Conservation (phyloP, 2,113 vertebrate genomes). For the Dasyprocta punctata region DNA sequence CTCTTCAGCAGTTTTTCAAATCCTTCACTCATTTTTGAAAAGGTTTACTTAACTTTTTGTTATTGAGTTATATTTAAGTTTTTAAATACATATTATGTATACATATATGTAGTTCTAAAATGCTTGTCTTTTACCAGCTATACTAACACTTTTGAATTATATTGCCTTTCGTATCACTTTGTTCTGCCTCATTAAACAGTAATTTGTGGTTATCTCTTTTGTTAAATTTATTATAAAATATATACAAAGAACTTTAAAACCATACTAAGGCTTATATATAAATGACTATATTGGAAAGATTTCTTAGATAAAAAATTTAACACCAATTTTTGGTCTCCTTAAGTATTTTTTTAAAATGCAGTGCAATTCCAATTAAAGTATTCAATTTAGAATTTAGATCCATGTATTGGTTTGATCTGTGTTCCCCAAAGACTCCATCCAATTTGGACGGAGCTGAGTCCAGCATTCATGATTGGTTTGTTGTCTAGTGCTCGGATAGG, state of each 20-base stretch:
- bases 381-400: background rate
- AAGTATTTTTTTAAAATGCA: background rate
- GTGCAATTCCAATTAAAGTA: background rate
- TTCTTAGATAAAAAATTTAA: background rate
- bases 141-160: background rate
- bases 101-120: background rate
- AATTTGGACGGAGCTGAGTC: no score
- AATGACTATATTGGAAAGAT: background rate
- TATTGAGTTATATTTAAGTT: background rate
- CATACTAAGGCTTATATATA: background rate
- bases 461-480: no score
- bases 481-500: no score
- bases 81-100: background rate
- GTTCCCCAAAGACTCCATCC: no score
- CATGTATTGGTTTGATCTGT: no score
- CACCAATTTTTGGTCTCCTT: background rate
- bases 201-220: background rate
- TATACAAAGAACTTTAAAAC: background rate
- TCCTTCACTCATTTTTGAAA: constrained; percentile 1
- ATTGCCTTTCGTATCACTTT: background rate
- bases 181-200: background rate
- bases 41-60: background rate
- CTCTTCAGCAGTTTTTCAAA: background rate
- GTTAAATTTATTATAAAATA: background rate
- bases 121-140: background rate